Percentiles rank a stretch among this genome's conserved stretches.
Evolutionary conservation across 92 coral and sea anemone species (phyloP).

Genomic region (Porites evermanni): DNA sequence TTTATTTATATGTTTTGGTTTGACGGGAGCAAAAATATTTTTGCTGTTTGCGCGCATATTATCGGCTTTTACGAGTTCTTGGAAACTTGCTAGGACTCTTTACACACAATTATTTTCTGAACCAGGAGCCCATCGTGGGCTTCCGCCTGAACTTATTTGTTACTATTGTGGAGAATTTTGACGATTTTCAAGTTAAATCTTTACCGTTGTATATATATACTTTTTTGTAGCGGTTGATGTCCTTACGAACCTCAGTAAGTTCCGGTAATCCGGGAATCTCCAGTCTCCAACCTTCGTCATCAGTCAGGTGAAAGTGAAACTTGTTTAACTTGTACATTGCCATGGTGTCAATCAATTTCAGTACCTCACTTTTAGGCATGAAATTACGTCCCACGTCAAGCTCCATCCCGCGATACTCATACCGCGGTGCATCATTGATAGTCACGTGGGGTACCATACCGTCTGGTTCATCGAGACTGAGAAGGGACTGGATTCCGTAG

Average conservation of each 20-base stretch:
- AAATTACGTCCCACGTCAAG: slow-evolving; percentile 91
- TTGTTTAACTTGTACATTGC: slow-evolving; percentile 95
- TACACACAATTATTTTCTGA: too few species aligned
- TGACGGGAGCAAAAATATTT: too few species aligned
- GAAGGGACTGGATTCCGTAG: slow-evolving; percentile 82
- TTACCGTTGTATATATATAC: too few species aligned
- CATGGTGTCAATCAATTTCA: slow-evolving; percentile 88
- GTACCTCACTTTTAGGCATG: slow-evolving; percentile 79
- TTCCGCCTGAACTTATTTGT: too few species aligned
- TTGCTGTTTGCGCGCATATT: too few species aligned
- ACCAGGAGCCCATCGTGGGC: too few species aligned
- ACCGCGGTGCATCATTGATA: slow-evolving; percentile 92
- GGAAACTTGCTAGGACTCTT: too few species aligned
- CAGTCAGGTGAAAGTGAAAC: slow-evolving; percentile 91
- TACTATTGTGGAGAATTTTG: too few species aligned
- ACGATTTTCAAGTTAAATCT: too few species aligned
- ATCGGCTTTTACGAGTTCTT: too few species aligned
- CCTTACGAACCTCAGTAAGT: slow-evolving; percentile 65
- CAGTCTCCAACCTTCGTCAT: slow-evolving; percentile 98
- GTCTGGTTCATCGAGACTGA: slow-evolving; percentile 62
- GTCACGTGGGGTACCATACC: slow-evolving; percentile 55
- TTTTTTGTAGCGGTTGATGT: too few species aligned
- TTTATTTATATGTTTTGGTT: too few species aligned
- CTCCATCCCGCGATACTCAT: slow-evolving; percentile 87
- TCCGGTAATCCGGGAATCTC: slow-evolving; percentile 94